Conservation (phyloP, 2,888 invertebrate genomes). For the Sphecodes monilicornis region DNA sequence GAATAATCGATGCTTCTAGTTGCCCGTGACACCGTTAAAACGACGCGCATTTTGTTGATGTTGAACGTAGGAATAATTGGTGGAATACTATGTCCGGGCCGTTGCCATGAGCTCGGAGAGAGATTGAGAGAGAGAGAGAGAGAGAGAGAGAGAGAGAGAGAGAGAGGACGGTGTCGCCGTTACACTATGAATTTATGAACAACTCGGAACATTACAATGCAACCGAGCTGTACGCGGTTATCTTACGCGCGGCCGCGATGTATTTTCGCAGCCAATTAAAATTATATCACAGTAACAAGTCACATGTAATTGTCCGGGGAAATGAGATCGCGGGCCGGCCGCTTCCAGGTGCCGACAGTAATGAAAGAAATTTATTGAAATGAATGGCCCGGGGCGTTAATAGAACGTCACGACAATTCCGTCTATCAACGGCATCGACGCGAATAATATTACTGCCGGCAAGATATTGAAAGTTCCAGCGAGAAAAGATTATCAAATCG, state of each 20-base stretch:
- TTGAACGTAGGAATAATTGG: conserved; percentile 50
- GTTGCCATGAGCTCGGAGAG: neutral
- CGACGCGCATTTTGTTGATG: conserved; percentile 45
- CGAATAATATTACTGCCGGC: conserved; percentile 3
- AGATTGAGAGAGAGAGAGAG: neutral
- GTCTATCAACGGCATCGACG: conserved; percentile 8
- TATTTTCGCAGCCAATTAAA: conserved; percentile 61
- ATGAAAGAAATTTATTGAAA: conserved; percentile 69
- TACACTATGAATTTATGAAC: conserved; percentile 57
- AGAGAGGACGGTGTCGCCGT: neutral
- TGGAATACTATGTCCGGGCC: conserved; percentile 18
- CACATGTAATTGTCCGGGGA: conserved; percentile 60
- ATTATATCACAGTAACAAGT: conserved; percentile 65
- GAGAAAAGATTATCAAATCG: neutral
- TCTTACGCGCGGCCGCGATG: conserved; percentile 51
- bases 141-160: neutral
- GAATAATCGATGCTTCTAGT: conserved; percentile 58
- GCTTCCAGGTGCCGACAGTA: conserved; percentile 48
- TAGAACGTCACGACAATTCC: conserved; percentile 9
- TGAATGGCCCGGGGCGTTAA: conserved; percentile 27
- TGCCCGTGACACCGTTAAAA: conserved; percentile 55
- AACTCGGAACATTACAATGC: conserved; percentile 22
- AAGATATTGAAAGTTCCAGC: neutral
- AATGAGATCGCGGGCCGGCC: conserved; percentile 58
- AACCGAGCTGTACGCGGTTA: conserved; percentile 35